Evolutionary conservation across 2,113 vertebrate species (phyloP), one percentile per base, ranked within the genome.

Genomic region (Paramormyrops kingsleyae): DNA sequence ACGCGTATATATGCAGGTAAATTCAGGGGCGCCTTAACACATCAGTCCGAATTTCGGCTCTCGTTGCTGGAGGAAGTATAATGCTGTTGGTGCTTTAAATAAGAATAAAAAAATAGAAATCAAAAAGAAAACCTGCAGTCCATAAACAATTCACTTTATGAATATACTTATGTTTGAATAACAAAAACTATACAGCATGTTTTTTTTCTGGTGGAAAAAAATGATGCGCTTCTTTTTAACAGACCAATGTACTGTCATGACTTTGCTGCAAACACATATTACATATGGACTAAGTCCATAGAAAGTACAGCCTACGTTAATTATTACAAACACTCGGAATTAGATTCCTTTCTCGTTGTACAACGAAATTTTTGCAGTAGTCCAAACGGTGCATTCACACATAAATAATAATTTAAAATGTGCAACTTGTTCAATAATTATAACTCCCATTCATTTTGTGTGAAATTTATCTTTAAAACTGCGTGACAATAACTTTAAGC

Each of bases 1-100:
- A 92, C 50, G 88, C 90, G 49, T 17, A 89, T 50, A 7, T 83
- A 7, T 83, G 93, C 95, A 96, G 94, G 95, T 95, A 94, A 93
- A 56, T 52, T 9, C 1, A 70, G 46, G 49, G 56, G 42, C 46
- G 21, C 47, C 70, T 2, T 42, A 3, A 27, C 88, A 7, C n/a
- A 80, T 88, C 39, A 1, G 49, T 52, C n/a, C 5, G 13, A 44
- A 53, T 47, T 47, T 46, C 17, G 42, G 15, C 62, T 31, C 24
- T 15, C 1, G 1, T 27, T 74, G 6, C 31, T 9, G 17, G 17
- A 50, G 4, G 21, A n/a, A 31, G 49, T 31, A 5, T 12, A 39
- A 31, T 49, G 1, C 46, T n/a, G 62, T 10, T 47, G 12, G n/a
- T 47, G 46, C 50, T 47, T n/a, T n/a, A 88, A n/a, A 66, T 46